These are phyloP conservation scores for Aldabrachelys gigantea DNA, from an alignment of 2,113 vertebrate species.

Conservation along the genomic window DNA sequence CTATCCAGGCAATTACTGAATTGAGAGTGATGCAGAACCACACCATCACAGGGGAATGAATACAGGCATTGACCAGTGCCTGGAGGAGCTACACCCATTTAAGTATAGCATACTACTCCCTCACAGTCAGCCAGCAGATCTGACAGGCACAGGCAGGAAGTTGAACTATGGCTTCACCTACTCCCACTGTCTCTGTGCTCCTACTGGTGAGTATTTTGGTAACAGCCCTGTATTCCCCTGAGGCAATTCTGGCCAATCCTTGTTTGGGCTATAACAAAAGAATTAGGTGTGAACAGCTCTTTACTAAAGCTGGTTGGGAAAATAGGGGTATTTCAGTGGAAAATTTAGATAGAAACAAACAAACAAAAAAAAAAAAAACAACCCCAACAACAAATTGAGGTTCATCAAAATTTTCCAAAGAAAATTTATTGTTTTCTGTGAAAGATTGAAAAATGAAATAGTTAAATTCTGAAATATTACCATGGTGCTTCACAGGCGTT, in stretches of 20 bases:
- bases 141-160: neutral
- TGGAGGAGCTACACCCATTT: neutral
- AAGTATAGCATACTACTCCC: neutral
- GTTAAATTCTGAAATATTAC: neutral
- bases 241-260: neutral
- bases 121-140: neutral
- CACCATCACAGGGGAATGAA: neutral
- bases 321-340: neutral
- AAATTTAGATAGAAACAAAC: neutral
- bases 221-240: neutral
- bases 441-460: neutral
- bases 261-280: neutral
- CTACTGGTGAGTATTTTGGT: neutral
- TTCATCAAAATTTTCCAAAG: neutral
- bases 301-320: neutral
- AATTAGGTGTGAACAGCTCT: neutral
- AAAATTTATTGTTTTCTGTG: neutral
- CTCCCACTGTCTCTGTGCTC: neutral
- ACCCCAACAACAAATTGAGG: neutral
- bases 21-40: neutral
- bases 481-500: neutral
- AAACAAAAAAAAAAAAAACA: no score
- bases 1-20: neutral
- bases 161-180: neutral
- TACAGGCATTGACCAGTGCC: neutral